Evolutionary conservation across 1,140 invertebrate species (phyloP).

Genomic region (Laupala kohalensis): DNA sequence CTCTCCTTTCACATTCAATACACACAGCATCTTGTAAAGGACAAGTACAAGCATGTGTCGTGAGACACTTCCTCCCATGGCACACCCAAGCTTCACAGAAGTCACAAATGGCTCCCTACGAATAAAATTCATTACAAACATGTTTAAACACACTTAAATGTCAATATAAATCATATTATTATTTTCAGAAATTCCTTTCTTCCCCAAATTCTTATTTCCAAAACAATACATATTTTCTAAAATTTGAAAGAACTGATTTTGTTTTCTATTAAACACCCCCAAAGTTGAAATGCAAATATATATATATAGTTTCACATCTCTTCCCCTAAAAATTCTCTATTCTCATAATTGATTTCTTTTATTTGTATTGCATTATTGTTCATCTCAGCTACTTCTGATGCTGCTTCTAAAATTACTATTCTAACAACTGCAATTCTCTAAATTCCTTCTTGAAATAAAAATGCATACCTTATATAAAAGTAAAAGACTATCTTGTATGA

Average conservation of each 20-base stretch:
- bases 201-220: background rate
- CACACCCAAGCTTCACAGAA: conserved; percentile 97
- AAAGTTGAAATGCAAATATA: background rate
- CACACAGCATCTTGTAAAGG: conserved; percentile 78
- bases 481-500: too few relatives aligned
- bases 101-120: conserved; percentile 89
- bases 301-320: too few relatives aligned
- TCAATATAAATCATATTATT: background rate
- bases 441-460: background rate
- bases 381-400: too few relatives aligned
- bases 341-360: too few relatives aligned
- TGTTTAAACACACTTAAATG: background rate
- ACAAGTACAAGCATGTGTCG: conserved; percentile 83
- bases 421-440: background rate
- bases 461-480: background rate
- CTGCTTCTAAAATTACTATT: background rate
- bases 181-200: background rate
- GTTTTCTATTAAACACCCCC: background rate
- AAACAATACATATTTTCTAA: background rate
- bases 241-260: background rate
- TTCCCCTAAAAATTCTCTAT: too few relatives aligned
- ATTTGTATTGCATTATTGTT: too few relatives aligned
- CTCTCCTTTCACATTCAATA: conserved; percentile 77
- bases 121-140: conserved; percentile 6
- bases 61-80: conserved; percentile 83